Percentiles rank a stretch among this genome's conserved stretches.
Evolutionary conservation across 2,888 invertebrate species (phyloP).

Genomic region (Mellilla xanthometata): DNA sequence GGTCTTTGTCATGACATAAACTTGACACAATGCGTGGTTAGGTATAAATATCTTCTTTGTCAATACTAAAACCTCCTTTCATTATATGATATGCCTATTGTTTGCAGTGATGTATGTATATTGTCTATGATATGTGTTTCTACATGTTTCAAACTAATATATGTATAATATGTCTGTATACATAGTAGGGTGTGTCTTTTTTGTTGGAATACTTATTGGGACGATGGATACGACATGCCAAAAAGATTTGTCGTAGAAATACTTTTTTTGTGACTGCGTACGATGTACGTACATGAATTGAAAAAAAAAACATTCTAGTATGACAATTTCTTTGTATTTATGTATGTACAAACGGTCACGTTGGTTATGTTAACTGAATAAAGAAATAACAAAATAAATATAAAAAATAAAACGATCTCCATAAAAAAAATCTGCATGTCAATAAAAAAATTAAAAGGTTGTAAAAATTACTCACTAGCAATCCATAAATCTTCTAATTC

Average conservation of each 20-base stretch:
- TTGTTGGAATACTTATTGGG: no score
- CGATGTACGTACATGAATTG: no score
- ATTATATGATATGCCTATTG: constrained; percentile 9
- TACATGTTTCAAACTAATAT: constrained; percentile 1
- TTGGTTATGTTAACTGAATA: no score
- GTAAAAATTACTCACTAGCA: constrained; percentile 62
- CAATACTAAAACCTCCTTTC: constrained; percentile 12
- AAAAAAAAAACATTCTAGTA: no score
- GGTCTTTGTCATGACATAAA: no score
- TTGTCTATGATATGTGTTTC: not conserved
- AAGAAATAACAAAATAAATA: constrained; percentile 5
- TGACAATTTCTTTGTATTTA: no score
- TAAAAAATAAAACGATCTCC: constrained; percentile 29
- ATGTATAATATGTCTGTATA: not conserved
- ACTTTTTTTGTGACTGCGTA: no score
- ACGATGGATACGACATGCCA: no score
- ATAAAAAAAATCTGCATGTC: constrained; percentile 23
- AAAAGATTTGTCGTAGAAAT: no score
- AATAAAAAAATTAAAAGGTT: constrained; percentile 38
- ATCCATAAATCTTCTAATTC: constrained; percentile 62
- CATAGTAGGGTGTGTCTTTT: no score
- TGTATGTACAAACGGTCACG: no score
- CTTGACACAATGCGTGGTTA: constrained; percentile 4
- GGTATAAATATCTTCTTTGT: constrained; percentile 21
- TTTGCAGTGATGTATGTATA: not conserved